phyloP scores from a whole-genome alignment of 2,888 invertebrate genomes.

The Leptinotarsa peninsularis region DNA sequence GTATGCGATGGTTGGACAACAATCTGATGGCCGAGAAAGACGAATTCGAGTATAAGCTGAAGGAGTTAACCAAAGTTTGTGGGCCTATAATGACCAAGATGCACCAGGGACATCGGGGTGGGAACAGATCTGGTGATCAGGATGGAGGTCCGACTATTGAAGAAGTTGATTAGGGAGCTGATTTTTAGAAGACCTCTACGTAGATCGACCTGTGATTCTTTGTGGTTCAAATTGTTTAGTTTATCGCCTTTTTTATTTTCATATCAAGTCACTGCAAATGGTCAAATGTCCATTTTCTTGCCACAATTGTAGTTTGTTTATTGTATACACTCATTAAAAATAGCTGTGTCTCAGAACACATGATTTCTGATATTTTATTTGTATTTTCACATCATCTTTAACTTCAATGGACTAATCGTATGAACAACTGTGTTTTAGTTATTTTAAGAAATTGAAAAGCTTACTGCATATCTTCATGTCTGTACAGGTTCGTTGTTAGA shows the following conservation, averaged over 20 bases:
- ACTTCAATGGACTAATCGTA: too few species aligned
- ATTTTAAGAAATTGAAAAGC: too few species aligned
- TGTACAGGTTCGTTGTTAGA: too few species aligned
- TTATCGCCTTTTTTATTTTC: not conserved
- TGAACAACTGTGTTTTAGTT: too few species aligned
- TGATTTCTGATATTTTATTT: too few species aligned
- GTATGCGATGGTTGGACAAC: slow-evolving; percentile 78
- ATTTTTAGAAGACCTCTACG: not conserved
- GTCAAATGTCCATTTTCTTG: too few species aligned
- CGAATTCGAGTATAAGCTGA: slow-evolving; percentile 73
- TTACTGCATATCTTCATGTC: too few species aligned
- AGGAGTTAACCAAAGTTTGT: slow-evolving; percentile 72
- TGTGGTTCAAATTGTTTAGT: not conserved
- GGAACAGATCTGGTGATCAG: slow-evolving; percentile 47
- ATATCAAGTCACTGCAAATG: too few species aligned
- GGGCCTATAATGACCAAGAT: slow-evolving; percentile 72
- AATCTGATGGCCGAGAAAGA: slow-evolving; percentile 75
- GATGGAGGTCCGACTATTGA: slow-evolving; percentile 64
- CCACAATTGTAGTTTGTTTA: too few species aligned
- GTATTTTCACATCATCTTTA: too few species aligned
- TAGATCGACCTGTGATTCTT: not conserved
- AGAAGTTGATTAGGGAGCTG: slow-evolving; percentile 60
- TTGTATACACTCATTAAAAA: too few species aligned
- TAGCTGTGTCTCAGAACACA: not conserved
- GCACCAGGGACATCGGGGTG: slow-evolving; percentile 58